These are phyloP conservation scores for Gortyna flavago DNA, from an alignment of 2,888 invertebrate genomes.

Conservation along the genomic window DNA sequence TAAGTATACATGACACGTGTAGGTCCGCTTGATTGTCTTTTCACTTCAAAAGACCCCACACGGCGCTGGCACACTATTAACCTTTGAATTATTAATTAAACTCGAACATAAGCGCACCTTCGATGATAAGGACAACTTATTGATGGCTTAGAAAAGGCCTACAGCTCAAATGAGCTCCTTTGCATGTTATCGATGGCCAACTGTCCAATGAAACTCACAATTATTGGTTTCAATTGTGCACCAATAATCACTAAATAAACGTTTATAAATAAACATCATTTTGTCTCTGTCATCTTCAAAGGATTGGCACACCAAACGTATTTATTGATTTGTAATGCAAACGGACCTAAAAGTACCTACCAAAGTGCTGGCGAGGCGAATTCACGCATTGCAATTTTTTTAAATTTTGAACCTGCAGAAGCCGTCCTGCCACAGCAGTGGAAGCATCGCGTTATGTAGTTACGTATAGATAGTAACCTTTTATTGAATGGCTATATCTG, in stretches of 20 bases:
- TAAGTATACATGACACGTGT: neutral
- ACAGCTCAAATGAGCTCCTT: neutral
- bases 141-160: conserved; percentile 2
- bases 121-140: conserved; percentile 27
- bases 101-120: neutral
- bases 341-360: neutral
- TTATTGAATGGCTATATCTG: neutral
- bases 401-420: neutral
- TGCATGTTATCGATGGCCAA: neutral
- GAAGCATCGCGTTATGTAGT: neutral
- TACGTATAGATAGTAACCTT: neutral
- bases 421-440: neutral
- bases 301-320: neutral
- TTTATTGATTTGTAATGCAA: neutral
- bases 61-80: neutral
- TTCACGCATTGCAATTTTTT: neutral
- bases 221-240: neutral
- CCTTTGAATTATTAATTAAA: neutral
- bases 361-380: neutral
- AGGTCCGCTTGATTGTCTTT: neutral
- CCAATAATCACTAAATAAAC: neutral
- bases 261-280: neutral
- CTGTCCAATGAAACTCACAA: neutral
- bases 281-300: neutral
- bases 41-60: neutral